Evolutionary conservation across 2,888 invertebrate species (phyloP).

Genomic region (Napeogenes inachia): DNA sequence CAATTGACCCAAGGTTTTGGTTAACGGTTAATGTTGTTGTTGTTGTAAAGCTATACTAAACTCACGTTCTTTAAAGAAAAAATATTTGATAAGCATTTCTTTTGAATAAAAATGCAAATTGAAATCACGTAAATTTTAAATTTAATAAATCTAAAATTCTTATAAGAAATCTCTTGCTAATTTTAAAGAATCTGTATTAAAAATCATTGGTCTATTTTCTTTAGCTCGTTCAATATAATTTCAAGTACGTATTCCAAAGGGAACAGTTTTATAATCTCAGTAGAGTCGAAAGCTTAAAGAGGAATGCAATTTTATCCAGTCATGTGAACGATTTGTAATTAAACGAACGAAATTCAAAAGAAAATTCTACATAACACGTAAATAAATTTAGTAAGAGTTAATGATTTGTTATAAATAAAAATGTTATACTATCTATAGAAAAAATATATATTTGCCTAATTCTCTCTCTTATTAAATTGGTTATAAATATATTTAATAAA

Average conservation of each 20-base stretch:
- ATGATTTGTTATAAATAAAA: too few relatives aligned
- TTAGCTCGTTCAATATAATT: slow-evolving; percentile 12
- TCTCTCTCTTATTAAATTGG: too few relatives aligned
- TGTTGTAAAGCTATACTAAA: too few relatives aligned
- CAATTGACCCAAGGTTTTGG: too few relatives aligned
- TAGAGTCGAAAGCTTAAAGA: slow-evolving; percentile 18
- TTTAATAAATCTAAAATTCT: neutral
- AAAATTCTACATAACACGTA: neutral
- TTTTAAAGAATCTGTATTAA: neutral
- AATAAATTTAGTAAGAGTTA: neutral
- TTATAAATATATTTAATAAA: too few relatives aligned
- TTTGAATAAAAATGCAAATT: too few relatives aligned
- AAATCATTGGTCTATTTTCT: neutral
- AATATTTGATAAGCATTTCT: too few relatives aligned
- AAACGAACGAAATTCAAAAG: slow-evolving; percentile 37
- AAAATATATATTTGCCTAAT: too few relatives aligned
- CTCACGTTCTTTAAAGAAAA: too few relatives aligned
- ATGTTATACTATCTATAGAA: too few relatives aligned
- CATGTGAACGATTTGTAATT: slow-evolving; percentile 38
- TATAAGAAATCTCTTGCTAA: neutral
- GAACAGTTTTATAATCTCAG: slow-evolving; percentile 33
- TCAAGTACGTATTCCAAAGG: slow-evolving; percentile 15
- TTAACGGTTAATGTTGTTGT: too few relatives aligned
- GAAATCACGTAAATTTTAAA: neutral
- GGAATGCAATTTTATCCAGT: slow-evolving; percentile 43